Percentiles rank a stretch among this genome's conserved stretches.
These are phyloP conservation scores for Apodemia hepburni DNA, from an alignment of 2,888 invertebrate genomes.

Conservation along the genomic window DNA sequence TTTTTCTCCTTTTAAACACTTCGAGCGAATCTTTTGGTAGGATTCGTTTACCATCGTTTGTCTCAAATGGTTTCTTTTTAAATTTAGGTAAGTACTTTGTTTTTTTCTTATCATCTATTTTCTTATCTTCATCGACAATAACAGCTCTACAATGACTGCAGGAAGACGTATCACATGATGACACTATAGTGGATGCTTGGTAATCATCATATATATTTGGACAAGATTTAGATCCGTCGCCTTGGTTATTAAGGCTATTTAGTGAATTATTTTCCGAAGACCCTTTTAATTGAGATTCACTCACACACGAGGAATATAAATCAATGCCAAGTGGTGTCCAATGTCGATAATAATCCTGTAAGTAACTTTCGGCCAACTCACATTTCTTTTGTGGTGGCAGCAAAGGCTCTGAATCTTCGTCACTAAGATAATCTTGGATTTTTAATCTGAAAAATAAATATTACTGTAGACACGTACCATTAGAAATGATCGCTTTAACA, in stretches of 20 bases:
- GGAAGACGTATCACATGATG: constrained; percentile 43
- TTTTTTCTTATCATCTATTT: constrained; percentile 27
- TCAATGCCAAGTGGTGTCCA: constrained; percentile 50
- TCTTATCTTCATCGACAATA: constrained; percentile 31
- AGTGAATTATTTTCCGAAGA: constrained; percentile 42
- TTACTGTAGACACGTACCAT: too few species aligned
- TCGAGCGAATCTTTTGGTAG: constrained; percentile 61
- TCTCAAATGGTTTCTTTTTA: constrained; percentile 30
- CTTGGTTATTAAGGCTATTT: constrained; percentile 39
- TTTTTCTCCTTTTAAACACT: constrained; percentile 51
- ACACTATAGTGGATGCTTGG: constrained; percentile 39
- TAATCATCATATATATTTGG: constrained; percentile 54
- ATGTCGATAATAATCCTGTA: constrained; percentile 55
- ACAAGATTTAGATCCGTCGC: constrained; percentile 48
- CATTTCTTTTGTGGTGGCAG: constrained; percentile 40
- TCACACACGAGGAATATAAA: constrained; percentile 47
- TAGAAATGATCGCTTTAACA: too few species aligned
- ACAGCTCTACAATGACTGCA: constrained; percentile 36
- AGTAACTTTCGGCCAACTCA: constrained; percentile 54
- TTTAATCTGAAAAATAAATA: constrained; percentile 42
- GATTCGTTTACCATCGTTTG: constrained; percentile 35
- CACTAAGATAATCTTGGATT: constrained; percentile 43
- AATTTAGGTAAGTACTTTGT: constrained; percentile 38
- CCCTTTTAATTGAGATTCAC: constrained; percentile 46
- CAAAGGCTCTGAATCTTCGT: constrained; percentile 45